Conservation (phyloP, 2,113 vertebrate species). For the Protobothrops flavoviridis region DNA sequence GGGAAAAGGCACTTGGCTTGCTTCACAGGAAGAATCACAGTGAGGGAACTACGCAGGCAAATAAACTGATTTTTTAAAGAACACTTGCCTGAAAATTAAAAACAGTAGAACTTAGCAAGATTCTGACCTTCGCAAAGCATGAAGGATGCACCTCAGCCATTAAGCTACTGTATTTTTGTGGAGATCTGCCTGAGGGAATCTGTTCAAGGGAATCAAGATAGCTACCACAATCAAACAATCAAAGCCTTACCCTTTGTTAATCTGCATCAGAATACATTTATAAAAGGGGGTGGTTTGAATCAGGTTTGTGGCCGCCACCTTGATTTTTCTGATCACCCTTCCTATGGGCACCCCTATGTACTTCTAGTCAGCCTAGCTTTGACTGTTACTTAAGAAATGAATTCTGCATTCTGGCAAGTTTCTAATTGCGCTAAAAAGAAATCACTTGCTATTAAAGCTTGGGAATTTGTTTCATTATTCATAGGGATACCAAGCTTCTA, state of each 20-base stretch:
- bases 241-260: not conserved
- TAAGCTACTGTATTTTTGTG: conserved; percentile 49
- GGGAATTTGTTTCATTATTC: conserved; percentile 22
- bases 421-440: conserved; percentile 51
- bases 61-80: conserved; percentile 50
- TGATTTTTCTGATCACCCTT: not conserved
- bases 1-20: conserved; percentile 29
- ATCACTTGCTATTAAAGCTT: conserved; percentile 47
- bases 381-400: conserved; percentile 48
- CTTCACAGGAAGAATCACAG: conserved; percentile 5
- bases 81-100: conserved; percentile 51
- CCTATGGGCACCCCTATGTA: not conserved
- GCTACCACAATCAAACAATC: not conserved
- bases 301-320: not conserved
- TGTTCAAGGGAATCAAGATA: not conserved
- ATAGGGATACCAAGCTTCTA: not conserved
- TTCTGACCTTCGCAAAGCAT: conserved; percentile 23
- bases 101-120: conserved; percentile 11
- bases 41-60: conserved; percentile 40
- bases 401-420: conserved; percentile 49
- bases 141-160: conserved; percentile 15
- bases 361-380: conserved; percentile 34
- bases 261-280: not conserved
- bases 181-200: not conserved
- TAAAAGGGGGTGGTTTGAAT: not conserved